These are phyloP conservation scores for Glaucidium brasilianum DNA, from an alignment of 2,113 vertebrate species.

Conservation along the genomic window DNA sequence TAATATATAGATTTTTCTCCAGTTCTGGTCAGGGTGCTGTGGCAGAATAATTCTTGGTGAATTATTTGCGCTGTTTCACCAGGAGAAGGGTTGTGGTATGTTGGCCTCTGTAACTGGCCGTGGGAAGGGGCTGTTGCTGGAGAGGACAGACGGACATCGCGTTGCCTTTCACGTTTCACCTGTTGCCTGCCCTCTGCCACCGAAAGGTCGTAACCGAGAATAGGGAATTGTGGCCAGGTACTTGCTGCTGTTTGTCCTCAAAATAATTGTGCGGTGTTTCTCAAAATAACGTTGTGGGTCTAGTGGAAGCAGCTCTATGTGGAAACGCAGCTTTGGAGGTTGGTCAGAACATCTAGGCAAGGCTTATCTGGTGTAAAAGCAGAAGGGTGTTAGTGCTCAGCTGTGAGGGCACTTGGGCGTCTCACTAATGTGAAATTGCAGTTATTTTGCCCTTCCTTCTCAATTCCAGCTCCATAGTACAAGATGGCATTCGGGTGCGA, in stretches of 20 bases:
- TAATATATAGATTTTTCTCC: neutral
- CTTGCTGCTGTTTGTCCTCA: neutral
- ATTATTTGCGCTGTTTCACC: neutral
- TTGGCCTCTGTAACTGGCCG: no score
- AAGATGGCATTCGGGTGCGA: neutral
- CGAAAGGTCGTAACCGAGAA: accelerated
- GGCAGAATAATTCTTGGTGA: neutral
- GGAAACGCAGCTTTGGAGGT: no score
- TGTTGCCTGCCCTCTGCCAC: neutral
- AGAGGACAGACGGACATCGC: accelerated
- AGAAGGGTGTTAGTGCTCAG: neutral
- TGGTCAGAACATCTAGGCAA: neutral
- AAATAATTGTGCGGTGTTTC: neutral
- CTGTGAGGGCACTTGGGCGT: accelerated
- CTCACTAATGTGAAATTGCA: neutral
- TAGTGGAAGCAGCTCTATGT: accelerated
- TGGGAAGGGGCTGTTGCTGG: neutral
- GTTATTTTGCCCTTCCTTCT: neutral
- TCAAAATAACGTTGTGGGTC: accelerated
- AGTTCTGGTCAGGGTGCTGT: neutral
- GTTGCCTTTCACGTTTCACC: accelerated
- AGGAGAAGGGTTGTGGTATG: neutral
- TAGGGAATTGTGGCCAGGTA: neutral
- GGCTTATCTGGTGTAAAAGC: accelerated
- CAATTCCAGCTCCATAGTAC: neutral